These are phyloP conservation scores for Eumerus sabulonum DNA, from an alignment of 2,888 invertebrate genomes.

Conservation along the genomic window DNA sequence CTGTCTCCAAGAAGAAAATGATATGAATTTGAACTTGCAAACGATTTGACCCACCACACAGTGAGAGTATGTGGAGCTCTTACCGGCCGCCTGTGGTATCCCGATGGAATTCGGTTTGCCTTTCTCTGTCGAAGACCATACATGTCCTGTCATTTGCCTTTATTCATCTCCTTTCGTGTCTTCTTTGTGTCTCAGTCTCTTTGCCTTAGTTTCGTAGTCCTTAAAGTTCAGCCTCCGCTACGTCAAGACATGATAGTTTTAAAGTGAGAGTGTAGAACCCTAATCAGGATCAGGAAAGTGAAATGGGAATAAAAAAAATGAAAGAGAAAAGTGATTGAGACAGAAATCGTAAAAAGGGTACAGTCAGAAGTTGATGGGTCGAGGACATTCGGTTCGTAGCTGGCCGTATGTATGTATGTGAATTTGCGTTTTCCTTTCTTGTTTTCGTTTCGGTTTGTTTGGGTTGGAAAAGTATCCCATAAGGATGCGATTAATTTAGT, in stretches of 20 bases:
- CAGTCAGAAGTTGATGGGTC: too few species aligned
- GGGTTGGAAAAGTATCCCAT: constrained; percentile 35
- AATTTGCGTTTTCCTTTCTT: constrained; percentile 46
- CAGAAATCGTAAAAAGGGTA: too few species aligned
- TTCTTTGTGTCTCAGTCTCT: constrained; percentile 28
- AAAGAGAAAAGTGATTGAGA: too few species aligned
- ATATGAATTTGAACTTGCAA: constrained; percentile 59
- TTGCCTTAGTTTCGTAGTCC: constrained; percentile 38
- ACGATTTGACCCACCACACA: constrained; percentile 5
- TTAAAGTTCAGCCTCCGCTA: constrained; percentile 43
- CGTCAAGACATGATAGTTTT: constrained; percentile 46
- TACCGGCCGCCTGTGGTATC: constrained; percentile 44
- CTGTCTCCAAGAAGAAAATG: constrained; percentile 19
- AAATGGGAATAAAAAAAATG: too few species aligned
- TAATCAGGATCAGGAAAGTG: too few species aligned
- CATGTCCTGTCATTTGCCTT: too few species aligned
- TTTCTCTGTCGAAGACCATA: not conserved
- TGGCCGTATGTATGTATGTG: constrained; percentile 37
- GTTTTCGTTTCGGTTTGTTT: too few species aligned
- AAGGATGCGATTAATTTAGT: constrained; percentile 61
- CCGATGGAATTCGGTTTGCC: constrained; percentile 59
- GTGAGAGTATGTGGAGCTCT: constrained; percentile 8
- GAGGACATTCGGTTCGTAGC: not conserved
- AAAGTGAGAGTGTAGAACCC: constrained; percentile 22
- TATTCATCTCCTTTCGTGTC: not conserved